Conservation (phyloP, 1,140 invertebrate genomes). For the Drosophila tropicalis region DNA sequence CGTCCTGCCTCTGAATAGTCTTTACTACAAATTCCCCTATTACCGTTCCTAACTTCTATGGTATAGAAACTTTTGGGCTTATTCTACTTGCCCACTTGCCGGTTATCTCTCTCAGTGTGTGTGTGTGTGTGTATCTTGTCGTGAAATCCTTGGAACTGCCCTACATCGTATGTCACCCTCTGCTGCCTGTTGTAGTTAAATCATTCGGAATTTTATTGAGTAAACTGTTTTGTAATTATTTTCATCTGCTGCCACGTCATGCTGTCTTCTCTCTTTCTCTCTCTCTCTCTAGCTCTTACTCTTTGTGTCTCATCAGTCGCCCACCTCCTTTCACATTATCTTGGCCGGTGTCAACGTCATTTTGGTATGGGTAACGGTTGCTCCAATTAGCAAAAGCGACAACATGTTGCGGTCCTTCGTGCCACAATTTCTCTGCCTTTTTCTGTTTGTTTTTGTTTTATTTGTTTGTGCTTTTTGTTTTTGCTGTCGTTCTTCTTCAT, state of each 20-base stretch:
- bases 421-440: conserved; percentile 26
- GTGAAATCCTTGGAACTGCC: conserved; percentile 25
- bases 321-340: conserved; percentile 19
- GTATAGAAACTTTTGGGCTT: conserved; percentile 37
- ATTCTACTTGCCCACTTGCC: conserved; percentile 11
- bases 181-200: conserved; percentile 59
- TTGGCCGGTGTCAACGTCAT: conserved; percentile 16
- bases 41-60: background rate
- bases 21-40: background rate
- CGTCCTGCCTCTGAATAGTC: too few species aligned
- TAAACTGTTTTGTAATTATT: conserved; percentile 79
- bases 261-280: background rate
- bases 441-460: background rate
- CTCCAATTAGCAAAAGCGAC: conserved; percentile 72
- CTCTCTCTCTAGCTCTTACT: background rate
- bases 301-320: background rate
- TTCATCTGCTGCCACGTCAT: conserved; percentile 62
- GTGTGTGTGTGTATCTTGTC: conserved; percentile 18
- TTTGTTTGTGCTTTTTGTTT: background rate
- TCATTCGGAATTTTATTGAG: conserved; percentile 77
- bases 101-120: conserved; percentile 9
- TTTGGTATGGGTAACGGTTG: conserved; percentile 30
- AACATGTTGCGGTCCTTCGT: conserved; percentile 64
- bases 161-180: background rate
- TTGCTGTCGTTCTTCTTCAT: background rate